Conservation (phyloP, 2,797 vertebrate species). For the Sternotherus odoratus region DNA sequence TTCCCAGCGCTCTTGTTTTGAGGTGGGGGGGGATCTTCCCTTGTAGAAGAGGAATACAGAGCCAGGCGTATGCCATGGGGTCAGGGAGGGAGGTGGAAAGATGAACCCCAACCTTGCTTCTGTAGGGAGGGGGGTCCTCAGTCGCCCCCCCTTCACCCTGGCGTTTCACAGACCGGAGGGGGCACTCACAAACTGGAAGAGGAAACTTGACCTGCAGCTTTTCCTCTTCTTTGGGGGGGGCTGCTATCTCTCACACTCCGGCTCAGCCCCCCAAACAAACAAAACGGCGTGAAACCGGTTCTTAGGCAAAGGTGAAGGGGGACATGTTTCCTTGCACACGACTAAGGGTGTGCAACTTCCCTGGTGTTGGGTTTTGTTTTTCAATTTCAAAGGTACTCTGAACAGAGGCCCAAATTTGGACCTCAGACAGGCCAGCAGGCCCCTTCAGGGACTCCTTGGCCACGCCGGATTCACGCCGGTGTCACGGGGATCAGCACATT, state of each 20-base stretch:
- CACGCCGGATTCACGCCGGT: not conserved
- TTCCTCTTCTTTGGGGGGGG: not conserved
- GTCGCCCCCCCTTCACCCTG: not conserved
- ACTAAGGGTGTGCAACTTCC: not conserved
- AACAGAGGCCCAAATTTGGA: not conserved
- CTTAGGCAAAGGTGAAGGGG: not conserved
- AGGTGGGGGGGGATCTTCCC: not conserved
- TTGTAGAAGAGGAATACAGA: not conserved
- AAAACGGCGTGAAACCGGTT: not conserved
- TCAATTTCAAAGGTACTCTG: not conserved
- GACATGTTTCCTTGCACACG: fast-evolving
- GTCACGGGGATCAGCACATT: not conserved
- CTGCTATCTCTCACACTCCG: not conserved
- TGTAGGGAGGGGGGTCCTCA: not conserved
- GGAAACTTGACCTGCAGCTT: not conserved
- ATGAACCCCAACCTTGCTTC: not conserved
- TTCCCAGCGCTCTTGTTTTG: not conserved
- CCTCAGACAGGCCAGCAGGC: not conserved
- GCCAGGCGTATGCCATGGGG: not conserved
- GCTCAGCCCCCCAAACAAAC: not conserved
- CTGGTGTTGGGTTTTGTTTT: fast-evolving
- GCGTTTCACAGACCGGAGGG: not conserved
- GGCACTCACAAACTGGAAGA: not conserved
- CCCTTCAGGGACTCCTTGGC: fast-evolving
- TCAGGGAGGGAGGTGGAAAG: not conserved